These are phyloP conservation scores for Globicephala melas DNA, from an alignment of 2,113 vertebrate genomes.

Conservation along the genomic window DNA sequence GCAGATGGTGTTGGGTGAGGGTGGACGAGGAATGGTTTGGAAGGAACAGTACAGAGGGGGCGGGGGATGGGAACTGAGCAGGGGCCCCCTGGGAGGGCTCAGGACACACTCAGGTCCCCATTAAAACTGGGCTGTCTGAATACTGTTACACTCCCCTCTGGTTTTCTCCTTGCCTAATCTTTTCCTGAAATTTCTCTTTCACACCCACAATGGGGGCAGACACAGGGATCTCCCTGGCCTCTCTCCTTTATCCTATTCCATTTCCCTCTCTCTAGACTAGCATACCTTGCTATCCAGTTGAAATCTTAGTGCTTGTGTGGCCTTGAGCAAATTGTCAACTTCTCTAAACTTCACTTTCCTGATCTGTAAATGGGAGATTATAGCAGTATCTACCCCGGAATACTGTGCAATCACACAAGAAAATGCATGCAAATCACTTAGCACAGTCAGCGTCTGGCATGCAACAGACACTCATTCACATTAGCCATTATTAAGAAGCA, in stretches of 20 bases:
- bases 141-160: neutral
- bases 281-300: neutral
- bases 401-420: neutral
- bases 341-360: neutral
- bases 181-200: neutral
- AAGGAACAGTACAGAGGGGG: neutral
- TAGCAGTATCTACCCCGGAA: neutral
- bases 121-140: neutral
- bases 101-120: neutral
- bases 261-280: neutral
- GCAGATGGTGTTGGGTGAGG: neutral
- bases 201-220: neutral
- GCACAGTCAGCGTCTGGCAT: neutral
- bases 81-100: neutral
- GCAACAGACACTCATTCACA: neutral
- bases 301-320: neutral
- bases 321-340: neutral
- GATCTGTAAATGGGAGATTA: neutral
- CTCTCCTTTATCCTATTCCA: neutral
- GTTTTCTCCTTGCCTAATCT: neutral
- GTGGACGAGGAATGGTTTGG: neutral
- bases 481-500: neutral
- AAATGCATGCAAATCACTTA: neutral
- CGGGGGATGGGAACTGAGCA: accelerated
- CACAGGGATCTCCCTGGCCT: neutral